Evolutionary conservation across 2,797 vertebrate genomes (phyloP), one percentile per base, ranked within the genome.

Genomic region (Schizopygopsis pylzovi): DNA sequence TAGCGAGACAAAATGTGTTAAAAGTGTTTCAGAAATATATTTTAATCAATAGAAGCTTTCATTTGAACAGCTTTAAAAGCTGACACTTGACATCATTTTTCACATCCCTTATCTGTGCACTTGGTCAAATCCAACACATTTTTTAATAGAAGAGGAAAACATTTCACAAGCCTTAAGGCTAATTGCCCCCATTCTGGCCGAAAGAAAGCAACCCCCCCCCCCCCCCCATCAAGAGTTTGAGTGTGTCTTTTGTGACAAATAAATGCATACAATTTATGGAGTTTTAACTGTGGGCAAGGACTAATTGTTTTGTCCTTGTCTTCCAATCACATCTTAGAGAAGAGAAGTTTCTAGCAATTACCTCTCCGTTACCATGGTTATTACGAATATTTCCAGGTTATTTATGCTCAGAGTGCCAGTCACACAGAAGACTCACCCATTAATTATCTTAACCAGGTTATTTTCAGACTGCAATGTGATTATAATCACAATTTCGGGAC

Each of bases 341-440:
- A 86, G 80, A 90, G 89, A 86, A 91, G 90, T 93, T 94, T 90
- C 90, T 91, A 91, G 90, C 93, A 95, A 94, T 94, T 95, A 92
- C 91, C 86, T 85, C 86, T 77, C 83, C 83, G 93, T 94, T 95
- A 92, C 94, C 93, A 95, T 94, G 92, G 94, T 95, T 94, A 93
- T 95, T 93, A 90, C 88, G 92, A 93, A 94, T 95, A 95, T 95
- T 95, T 94, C 91, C 90, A 92, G 92, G 93, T 95, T 94, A 95
- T 95, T 95, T 93, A 94, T 92, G 91, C 90, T 87, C 88, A 88
- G 91, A 92, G 90, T 94, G 93, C 89, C 93, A 95, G 92, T 95
- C 94, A 94, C 90, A 87, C 76, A 59, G 83, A 75, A 85, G 90
- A 88, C 90, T 91, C 90, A 93, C 90, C 92, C 93, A 76, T 89